Conservation (phyloP, 2,113 vertebrate species). For the Hystrix cristata region DNA sequence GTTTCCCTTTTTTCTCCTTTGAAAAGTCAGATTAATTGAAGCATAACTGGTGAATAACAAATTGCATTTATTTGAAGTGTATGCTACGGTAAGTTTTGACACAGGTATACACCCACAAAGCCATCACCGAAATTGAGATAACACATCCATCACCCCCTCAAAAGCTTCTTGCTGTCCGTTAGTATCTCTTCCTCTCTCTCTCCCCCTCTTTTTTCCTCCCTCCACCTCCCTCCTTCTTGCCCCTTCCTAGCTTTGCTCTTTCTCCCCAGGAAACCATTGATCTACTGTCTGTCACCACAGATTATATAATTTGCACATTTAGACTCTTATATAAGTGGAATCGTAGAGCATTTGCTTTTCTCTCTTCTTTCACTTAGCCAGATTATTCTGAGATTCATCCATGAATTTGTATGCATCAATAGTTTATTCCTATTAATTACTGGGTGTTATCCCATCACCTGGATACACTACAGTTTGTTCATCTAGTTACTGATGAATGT, state of each 20-base stretch:
- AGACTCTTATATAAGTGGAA: background rate
- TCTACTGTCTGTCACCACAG: background rate
- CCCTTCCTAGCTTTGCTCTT: too few relatives aligned
- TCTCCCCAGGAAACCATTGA: background rate
- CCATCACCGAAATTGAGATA: background rate
- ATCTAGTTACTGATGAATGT: background rate
- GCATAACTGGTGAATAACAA: background rate
- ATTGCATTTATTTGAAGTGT: background rate
- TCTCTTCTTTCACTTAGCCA: background rate
- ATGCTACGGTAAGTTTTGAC: background rate
- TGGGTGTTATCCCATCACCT: background rate
- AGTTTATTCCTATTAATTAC: background rate
- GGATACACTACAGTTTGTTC: background rate
- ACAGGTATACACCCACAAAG: background rate
- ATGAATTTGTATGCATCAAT: background rate
- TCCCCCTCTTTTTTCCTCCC: background rate
- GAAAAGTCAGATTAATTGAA: slow-evolving; percentile 2
- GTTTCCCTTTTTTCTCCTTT: background rate
- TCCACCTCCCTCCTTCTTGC: too few relatives aligned
- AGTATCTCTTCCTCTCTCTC: background rate
- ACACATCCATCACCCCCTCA: background rate
- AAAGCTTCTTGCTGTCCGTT: background rate
- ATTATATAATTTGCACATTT: background rate
- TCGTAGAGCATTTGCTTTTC: background rate
- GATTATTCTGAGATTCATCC: background rate